These are phyloP conservation scores for Bellardia pandia DNA, from an alignment of 2,888 invertebrate species.

Conservation along the genomic window DNA sequence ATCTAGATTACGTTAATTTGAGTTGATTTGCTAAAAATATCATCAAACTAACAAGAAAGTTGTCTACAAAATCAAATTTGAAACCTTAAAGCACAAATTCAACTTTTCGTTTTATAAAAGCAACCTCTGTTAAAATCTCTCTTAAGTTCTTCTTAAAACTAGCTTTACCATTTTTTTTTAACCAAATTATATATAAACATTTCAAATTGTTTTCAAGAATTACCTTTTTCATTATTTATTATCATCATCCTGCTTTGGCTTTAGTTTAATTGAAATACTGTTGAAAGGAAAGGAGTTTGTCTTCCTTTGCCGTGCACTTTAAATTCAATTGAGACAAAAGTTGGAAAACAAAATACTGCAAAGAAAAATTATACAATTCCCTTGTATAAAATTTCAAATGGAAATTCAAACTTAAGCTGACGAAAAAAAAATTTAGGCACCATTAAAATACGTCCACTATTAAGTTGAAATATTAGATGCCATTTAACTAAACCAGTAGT, in stretches of 20 bases:
- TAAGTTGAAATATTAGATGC: slow-evolving; percentile 64
- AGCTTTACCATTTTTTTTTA: too few relatives aligned
- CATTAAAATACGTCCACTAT: slow-evolving; percentile 60
- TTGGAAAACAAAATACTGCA: background rate
- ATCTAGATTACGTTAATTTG: background rate
- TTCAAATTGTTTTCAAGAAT: slow-evolving; percentile 12
- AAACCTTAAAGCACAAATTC: too few relatives aligned
- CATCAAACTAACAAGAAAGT: too few relatives aligned
- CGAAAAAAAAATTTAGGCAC: slow-evolving; percentile 42
- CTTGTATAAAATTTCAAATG: slow-evolving; percentile 53
- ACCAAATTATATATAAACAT: background rate
- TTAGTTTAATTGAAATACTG: slow-evolving; percentile 29
- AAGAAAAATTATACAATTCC: slow-evolving; percentile 49
- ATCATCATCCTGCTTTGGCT: background rate
- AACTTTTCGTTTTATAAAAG: too few relatives aligned
- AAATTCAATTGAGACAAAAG: slow-evolving; percentile 59
- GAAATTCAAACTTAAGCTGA: slow-evolving; percentile 37
- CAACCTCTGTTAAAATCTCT: too few relatives aligned
- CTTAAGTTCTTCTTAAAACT: too few relatives aligned
- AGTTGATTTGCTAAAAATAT: background rate
- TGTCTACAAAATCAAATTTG: too few relatives aligned
- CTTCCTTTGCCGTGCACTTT: background rate
- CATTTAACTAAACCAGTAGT: slow-evolving; percentile 55
- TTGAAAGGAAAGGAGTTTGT: slow-evolving; percentile 19
- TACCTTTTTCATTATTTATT: background rate